A percentile compares a stretch with the other conserved stretches of the same genome.
Evolutionary conservation across 2,888 invertebrate genomes (phyloP).

Genomic region (Melipona bicolor): DNA sequence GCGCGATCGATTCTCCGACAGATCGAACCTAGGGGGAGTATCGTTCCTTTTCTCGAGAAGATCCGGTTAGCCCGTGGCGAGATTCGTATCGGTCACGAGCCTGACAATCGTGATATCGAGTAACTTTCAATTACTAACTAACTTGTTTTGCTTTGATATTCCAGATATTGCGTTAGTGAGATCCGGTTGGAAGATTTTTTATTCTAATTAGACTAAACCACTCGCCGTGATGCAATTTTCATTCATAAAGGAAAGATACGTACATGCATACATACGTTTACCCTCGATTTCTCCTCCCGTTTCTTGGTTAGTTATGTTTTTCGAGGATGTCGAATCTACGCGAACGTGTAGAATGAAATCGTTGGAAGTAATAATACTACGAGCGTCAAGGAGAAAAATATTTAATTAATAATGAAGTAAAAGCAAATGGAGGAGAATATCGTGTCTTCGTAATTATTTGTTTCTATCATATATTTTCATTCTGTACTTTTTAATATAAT

Average conservation of each 20-base stretch:
- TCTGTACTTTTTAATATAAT: too few species aligned
- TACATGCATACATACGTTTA: neutral
- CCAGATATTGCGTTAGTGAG: neutral
- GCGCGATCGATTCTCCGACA: constrained; percentile 18
- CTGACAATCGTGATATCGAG: constrained; percentile 5
- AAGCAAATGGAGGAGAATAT: neutral
- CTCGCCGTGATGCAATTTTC: constrained; percentile 18
- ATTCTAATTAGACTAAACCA: constrained; percentile 37
- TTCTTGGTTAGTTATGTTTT: neutral
- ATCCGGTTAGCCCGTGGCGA: constrained; percentile 26
- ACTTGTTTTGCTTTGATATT: neutral
- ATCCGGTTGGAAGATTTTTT: neutral
- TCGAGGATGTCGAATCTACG: neutral
- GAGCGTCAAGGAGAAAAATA: too few species aligned
- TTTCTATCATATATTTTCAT: neutral
- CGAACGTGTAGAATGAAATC: neutral
- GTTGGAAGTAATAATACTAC: neutral
- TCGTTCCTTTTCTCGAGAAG: constrained; percentile 9
- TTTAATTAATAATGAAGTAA: neutral
- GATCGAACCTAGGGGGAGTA: neutral
- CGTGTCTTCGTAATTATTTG: neutral
- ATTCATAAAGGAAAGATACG: neutral
- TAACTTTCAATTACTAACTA: constrained; percentile 22
- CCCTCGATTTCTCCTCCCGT: constrained; percentile 30
- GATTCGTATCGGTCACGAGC: constrained; percentile 9